Conservation (phyloP, 2,113 vertebrate genomes). For the Cariama cristata region DNA sequence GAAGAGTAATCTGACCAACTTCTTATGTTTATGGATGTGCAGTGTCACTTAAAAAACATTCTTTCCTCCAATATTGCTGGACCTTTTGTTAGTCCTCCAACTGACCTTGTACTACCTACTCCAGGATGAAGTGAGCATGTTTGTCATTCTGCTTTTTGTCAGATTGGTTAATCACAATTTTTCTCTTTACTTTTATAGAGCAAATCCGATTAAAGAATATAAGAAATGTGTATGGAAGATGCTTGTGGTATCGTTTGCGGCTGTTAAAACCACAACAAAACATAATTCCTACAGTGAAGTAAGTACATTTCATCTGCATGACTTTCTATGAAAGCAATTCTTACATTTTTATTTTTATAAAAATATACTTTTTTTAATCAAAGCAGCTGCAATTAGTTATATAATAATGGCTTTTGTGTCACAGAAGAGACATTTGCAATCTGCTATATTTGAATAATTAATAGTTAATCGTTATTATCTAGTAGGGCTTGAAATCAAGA, state of each 20-base stretch:
- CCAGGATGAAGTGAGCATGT: background rate
- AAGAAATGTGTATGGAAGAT: slow-evolving; percentile 93
- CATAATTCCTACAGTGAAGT: slow-evolving; percentile 94
- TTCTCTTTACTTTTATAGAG: slow-evolving; percentile 77
- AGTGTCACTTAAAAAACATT: background rate
- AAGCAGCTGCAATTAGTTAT: background rate
- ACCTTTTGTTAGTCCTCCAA: background rate
- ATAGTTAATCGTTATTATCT: background rate
- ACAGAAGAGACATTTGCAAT: background rate
- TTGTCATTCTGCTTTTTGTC: background rate
- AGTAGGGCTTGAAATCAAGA: background rate
- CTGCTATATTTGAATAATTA: background rate
- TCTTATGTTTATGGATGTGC: background rate
- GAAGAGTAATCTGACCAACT: background rate
- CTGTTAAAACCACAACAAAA: slow-evolving; percentile 95
- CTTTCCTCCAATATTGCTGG: background rate
- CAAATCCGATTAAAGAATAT: slow-evolving; percentile 96
- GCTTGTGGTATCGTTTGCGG: slow-evolving; percentile 94
- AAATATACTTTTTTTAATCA: background rate
- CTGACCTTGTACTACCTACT: background rate
- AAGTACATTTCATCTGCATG: slow-evolving; percentile 64
- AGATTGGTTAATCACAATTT: background rate
- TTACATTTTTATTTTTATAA: background rate
- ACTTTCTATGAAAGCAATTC: background rate
- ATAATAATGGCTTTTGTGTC: background rate